Evolutionary conservation across 2,888 invertebrate species (phyloP).

Genomic region (Xylota segnis): DNA sequence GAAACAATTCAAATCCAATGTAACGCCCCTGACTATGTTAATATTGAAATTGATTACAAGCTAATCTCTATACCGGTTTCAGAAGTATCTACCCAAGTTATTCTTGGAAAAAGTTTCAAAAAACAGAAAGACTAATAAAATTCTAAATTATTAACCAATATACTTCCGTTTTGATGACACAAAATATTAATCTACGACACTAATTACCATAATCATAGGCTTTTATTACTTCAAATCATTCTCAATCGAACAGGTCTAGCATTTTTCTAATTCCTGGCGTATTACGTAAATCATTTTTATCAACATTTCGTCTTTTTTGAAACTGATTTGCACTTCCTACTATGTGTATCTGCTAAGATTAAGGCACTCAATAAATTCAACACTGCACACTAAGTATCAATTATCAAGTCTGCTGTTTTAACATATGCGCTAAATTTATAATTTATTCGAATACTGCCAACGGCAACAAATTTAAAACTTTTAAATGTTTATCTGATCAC

Average conservation of each 20-base stretch:
- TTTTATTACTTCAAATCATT: background rate
- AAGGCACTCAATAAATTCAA: background rate
- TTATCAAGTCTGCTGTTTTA: background rate
- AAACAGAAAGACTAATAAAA: background rate
- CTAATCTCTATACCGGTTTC: background rate
- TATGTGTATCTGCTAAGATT: background rate
- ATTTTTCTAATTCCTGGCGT: background rate
- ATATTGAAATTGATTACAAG: background rate
- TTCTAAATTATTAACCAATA: constrained; percentile 7
- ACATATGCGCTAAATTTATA: background rate
- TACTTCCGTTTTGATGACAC: constrained; percentile 12
- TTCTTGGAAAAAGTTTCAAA: background rate
- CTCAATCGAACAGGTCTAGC: background rate
- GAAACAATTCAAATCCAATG: background rate
- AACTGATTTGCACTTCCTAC: background rate
- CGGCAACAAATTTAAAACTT: constrained; percentile 8
- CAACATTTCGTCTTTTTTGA: background rate
- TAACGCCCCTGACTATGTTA: background rate
- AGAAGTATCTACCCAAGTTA: background rate
- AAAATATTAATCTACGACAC: background rate
- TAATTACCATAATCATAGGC: constrained; percentile 11
- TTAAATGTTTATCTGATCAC: constrained; percentile 4
- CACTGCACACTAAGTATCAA: background rate
- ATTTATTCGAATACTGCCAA: constrained; percentile 9
- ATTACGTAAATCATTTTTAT: background rate